Percentiles rank a stretch among this genome's conserved stretches.
Evolutionary conservation across 2,888 invertebrate species (phyloP).

Genomic region (Agrypnus murinus): DNA sequence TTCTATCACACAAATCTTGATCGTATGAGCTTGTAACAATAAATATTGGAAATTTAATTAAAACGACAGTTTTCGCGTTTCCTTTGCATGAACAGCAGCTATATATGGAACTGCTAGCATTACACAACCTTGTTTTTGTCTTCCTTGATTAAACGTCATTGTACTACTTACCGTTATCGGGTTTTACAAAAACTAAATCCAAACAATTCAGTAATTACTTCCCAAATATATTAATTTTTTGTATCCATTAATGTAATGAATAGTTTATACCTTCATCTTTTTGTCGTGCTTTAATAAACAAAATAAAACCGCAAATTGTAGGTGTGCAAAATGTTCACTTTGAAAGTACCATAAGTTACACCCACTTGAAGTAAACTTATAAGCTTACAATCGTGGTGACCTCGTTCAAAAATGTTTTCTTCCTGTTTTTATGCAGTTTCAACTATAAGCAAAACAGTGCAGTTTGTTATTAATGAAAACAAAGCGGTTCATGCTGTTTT

Average conservation of each 20-base stretch:
- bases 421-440: slow-evolving; percentile 9
- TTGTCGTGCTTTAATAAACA: background rate
- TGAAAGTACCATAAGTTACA: slow-evolving; percentile 7
- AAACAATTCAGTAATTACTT: no score
- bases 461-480: slow-evolving; percentile 26
- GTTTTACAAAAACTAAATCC: no score
- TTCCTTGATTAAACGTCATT: background rate
- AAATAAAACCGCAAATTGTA: background rate
- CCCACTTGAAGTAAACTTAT: slow-evolving; percentile 10
- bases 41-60: slow-evolving; percentile 17
- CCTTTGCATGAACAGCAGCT: no score
- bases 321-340: background rate
- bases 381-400: slow-evolving; percentile 14
- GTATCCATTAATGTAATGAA: no score
- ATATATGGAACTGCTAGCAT: no score
- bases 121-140: background rate
- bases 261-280: background rate
- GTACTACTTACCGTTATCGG: no score
- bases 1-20: background rate
- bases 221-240: no score
- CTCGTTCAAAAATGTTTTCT: slow-evolving; percentile 13
- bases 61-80: background rate
- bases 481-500: background rate
- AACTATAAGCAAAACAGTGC: slow-evolving; percentile 5
- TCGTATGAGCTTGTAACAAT: background rate